These are phyloP conservation scores for Zaprionus obscuricornis DNA, from an alignment of 2,888 invertebrate genomes.

Conservation along the genomic window DNA sequence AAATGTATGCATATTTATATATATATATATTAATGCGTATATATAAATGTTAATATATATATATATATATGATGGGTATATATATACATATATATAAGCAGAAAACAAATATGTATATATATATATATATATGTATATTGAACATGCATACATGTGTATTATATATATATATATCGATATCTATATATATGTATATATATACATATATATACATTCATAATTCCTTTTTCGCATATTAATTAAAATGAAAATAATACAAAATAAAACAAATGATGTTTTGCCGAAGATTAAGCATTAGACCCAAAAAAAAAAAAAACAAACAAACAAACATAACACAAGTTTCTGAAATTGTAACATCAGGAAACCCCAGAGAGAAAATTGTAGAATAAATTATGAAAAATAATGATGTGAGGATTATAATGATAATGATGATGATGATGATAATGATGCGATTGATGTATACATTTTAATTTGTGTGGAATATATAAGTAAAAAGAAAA, in stretches of 20 bases:
- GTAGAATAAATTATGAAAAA: conserved; percentile 60
- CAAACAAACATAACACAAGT: conserved; percentile 40
- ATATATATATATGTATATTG: conserved; percentile 30
- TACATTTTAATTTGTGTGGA: conserved; percentile 60
- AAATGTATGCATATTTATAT: too few relatives aligned
- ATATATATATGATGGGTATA: conserved; percentile 32
- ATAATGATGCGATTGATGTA: conserved; percentile 42
- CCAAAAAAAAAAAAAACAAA: conserved; percentile 45
- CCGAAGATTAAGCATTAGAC: conserved; percentile 70
- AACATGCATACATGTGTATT: conserved; percentile 49
- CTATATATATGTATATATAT: conserved; percentile 14
- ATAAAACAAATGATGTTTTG: conserved; percentile 50
- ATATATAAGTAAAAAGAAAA: conserved; percentile 15
- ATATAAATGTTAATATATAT: too few relatives aligned
- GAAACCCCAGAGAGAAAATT: conserved; percentile 41
- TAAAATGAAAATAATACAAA: conserved; percentile 47
- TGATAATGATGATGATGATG: conserved; percentile 10
- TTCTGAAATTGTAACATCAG: conserved; percentile 70
- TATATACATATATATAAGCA: conserved; percentile 41
- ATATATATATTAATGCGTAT: too few relatives aligned
- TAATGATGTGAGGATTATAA: conserved; percentile 30
- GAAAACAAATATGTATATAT: conserved; percentile 22
- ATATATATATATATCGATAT: conserved; percentile 39
- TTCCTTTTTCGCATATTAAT: conserved; percentile 81
- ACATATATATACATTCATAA: conserved; percentile 79